Base-by-base conservation (phyloP, 64 coral and sea anemone genomes). In the Pocillopora verrucosa region DNA sequence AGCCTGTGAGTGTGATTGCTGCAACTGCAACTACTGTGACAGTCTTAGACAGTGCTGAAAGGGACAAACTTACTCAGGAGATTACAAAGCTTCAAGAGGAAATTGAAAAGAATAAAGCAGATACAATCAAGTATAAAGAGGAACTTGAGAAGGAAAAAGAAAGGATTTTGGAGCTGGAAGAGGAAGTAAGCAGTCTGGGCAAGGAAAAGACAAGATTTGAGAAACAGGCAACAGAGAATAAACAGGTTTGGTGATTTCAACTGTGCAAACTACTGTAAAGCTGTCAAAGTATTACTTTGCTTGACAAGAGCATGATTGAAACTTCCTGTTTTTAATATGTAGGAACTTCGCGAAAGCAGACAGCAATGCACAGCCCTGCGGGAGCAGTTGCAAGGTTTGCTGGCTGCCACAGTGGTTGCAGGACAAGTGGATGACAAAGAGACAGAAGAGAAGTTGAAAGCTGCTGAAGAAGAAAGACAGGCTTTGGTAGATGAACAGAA, bases 381-480 rank as follows among this genome's bases (percentile, higher is more conserved):
- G 65, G 78, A 90, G 13, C 97, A 99, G 76, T 88, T 99, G 7
- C 90, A 99, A 75, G 92, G 93, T 11, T 80, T 99, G 14, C 80
- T 99, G n/a, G 77, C 88, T 24, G 87, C 89, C 7, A 93, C 94
- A 76, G 88, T 89, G 17, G 58, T 83, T 24, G 88, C 73, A 51
- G 92, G 92, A 56, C 82, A 85, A n/a, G 36, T 85, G n/a, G 97
- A 95, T 59, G 91, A 95, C 5, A 76, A 87, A 3, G 90, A 99
- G 67, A 95, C 97, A 22, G 97, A 95, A 5, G 91, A 93, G 25
- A 89, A 99, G 51, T 80, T 99, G 15, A 90, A 99, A 70, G 89
- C 94, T 57, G 96, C 96, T 1, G 96, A 95, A 59, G 91, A 86
- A 64, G 93, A 99, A 84, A 99, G 91, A 87, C 88, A 95, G 56